A percentile compares a stretch with the other conserved stretches of the same genome.
These are phyloP conservation scores for Thymallus thymallus DNA, from an alignment of 2,113 vertebrate species.

Conservation along the genomic window DNA sequence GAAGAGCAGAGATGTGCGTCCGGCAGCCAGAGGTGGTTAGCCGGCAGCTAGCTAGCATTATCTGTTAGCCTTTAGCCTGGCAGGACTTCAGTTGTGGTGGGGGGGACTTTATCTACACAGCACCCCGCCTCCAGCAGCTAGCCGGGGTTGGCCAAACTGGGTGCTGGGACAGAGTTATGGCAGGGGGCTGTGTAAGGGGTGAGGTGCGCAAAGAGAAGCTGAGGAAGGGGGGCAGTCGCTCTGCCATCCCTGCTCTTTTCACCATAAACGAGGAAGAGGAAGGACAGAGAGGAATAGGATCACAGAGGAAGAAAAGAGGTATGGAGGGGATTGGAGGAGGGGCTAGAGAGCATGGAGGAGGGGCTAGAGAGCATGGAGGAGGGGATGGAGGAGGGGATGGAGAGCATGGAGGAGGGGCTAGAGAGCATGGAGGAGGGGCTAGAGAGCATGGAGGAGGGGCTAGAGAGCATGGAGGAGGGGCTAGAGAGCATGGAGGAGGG, in stretches of 20 bases:
- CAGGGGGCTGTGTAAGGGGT: conserved; percentile 49
- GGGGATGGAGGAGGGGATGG: not conserved
- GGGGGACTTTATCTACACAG: conserved; percentile 2
- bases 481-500: no score
- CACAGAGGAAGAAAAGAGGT: conserved; percentile 57
- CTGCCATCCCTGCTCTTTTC: conserved; percentile 81
- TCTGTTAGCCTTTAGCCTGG: conserved; percentile 51
- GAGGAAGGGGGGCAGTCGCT: conserved; percentile 80
- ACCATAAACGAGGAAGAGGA: conserved; percentile 98
- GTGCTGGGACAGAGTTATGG: conserved; percentile 44
- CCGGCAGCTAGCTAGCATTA: conserved; percentile 59
- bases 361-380: not conserved
- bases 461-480: no score
- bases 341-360: no score
- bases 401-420: not conserved
- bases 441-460: no score
- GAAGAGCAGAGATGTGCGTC: conserved; percentile 63
- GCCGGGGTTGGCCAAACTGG: conserved; percentile 48
- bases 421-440: conserved; percentile 2
- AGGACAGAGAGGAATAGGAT: conserved; percentile 76
- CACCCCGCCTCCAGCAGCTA: no score
- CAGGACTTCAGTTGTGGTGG: conserved; percentile 9
- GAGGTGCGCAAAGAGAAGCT: conserved; percentile 74
- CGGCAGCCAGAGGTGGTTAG: conserved; percentile 45
- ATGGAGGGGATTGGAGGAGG: conserved; percentile 9